Evolutionary conservation across 53 echinoderm and acorn worm genomes (phyloP), one percentile per base, ranked within the genome.

Genomic region (Holothuria leucospilota): DNA sequence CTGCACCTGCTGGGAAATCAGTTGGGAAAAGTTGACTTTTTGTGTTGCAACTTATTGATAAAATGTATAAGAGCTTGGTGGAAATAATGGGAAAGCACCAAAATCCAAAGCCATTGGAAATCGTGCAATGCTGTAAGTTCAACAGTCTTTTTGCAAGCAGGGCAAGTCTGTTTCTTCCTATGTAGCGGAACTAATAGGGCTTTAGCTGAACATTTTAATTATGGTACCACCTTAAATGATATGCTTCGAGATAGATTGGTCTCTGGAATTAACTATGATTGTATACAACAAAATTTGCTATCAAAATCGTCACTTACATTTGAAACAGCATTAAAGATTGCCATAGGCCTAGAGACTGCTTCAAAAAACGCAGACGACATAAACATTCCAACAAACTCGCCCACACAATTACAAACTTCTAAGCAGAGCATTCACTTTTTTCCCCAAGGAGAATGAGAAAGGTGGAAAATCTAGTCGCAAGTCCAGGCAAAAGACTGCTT

Each of bases 61-160:
- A n/a, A n/a, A 15, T 86, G 0, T 92, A 69, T 61, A 21, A 81
- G 8, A 74, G 46, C 15, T 24, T 92, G 15, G 86, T 92, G 34
- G 59, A 78, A 16, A 42, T 71, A 16, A 70, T 92, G 51, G 75
- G 72, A 6, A 68, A 82, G n/a, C 8, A 89, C 78, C 59, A 20
- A 56, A 29, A 6, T 89, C 92, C 12, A 63, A 0, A 28, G 89
- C 92, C 51, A 60, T 71, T 30, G 89, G 40, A 41, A 92, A 88
- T 88, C 85, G 42, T 60, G 49, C 75, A 61, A n/a, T n/a, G n/a
- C n/a, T n/a, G n/a, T n/a, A n/a, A n/a, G n/a, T n/a, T n/a, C n/a
- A n/a, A n/a, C n/a, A 63, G 56, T 40, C 62, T 29, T 65, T 87
- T 0, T 51, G 60, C 25, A 51, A 81, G 28, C 41, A 39, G 6